Base-by-base conservation (phyloP, 2,888 invertebrate species). In the Lasioglossum lativentre region DNA sequence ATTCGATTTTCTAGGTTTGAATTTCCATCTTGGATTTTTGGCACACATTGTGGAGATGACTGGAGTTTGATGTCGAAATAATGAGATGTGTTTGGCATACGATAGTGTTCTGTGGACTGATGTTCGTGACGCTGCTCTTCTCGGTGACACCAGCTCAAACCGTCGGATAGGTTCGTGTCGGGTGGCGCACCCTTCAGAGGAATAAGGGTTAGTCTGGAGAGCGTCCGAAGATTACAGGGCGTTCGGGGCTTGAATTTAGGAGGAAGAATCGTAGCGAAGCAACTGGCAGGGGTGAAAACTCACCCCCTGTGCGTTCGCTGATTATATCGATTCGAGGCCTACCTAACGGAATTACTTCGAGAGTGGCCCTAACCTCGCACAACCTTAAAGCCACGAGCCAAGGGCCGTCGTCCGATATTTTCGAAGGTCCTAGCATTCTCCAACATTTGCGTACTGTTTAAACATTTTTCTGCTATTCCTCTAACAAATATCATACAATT, bases 241-340 rank as follows among this genome's bases (percentile, higher is more conserved):
- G 85, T 42, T 82, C 71, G 75, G 77, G 89, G 87, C 85, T 90
- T 75, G 83, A 85, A 86, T 91, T 89, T 86, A 85, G 87, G 83
- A 85, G 88, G 89, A 92, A 92, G 91, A 92, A 90, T 92, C 88
- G 87, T 74, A 88, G 86, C 45, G 86, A 89, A 87, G 86, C 88
- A 75, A 87, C 89, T 79, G 59, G 30, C 78, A 73, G 79, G 83
- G 86, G 86, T 86, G 86, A 88, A 85, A 85, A 85, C 89, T 83
- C 89, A 86, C 86, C 85, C 86, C 80, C 86, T 59, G 82, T 75
- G 87, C 81, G 86, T 88, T 89, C 89, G 87, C 83, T 91, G 92
- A 92, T 93, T 92, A 91, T 93, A 93, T 93, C 92, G 93, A 93
- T 93, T 92, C 90, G 85, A 87, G 88, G 90, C 90, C 90, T 88